Conservation (phyloP, 2,888 invertebrate species). For the Argynnis bischoffii region DNA sequence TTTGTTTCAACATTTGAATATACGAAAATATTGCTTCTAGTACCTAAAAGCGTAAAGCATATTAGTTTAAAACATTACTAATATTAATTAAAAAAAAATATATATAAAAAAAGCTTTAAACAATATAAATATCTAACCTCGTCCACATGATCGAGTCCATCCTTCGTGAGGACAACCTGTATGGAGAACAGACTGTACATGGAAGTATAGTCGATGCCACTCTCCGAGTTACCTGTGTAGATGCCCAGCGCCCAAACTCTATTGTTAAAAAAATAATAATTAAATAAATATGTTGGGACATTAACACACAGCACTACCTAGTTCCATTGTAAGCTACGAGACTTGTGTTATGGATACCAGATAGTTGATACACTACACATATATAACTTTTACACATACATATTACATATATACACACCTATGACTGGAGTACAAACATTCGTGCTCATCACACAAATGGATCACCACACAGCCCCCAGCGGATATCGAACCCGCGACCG, state of each 20-base stretch:
- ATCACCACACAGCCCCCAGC: too few species aligned
- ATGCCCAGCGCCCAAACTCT: slow-evolving; percentile 90
- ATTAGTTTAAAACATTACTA: slow-evolving; percentile 8
- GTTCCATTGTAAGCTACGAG: too few species aligned
- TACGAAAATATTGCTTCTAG: slow-evolving; percentile 90
- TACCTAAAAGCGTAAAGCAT: slow-evolving; percentile 77
- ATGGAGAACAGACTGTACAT: slow-evolving; percentile 90
- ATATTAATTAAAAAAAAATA: neutral
- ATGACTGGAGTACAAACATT: too few species aligned
- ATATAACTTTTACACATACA: too few species aligned
- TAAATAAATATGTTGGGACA: too few species aligned
- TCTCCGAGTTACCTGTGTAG: slow-evolving; percentile 87
- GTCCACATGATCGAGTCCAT: slow-evolving; percentile 87
- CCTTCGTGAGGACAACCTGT: slow-evolving; percentile 88
- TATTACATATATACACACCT: too few species aligned
- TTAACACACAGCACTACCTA: too few species aligned
- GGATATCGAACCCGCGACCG: too few species aligned
- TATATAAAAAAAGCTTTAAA: neutral
- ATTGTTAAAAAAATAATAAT: slow-evolving; percentile 40
- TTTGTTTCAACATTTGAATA: slow-evolving; percentile 85
- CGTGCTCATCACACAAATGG: too few species aligned
- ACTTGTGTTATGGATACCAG: too few species aligned
- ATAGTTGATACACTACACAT: too few species aligned
- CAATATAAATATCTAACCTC: slow-evolving; percentile 64
- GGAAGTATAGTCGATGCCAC: slow-evolving; percentile 90